A percentile compares a stretch with the other conserved stretches of the same genome.
These are phyloP conservation scores for Oxyruncus cristatus DNA, from an alignment of 2,113 vertebrate species.

Conservation along the genomic window DNA sequence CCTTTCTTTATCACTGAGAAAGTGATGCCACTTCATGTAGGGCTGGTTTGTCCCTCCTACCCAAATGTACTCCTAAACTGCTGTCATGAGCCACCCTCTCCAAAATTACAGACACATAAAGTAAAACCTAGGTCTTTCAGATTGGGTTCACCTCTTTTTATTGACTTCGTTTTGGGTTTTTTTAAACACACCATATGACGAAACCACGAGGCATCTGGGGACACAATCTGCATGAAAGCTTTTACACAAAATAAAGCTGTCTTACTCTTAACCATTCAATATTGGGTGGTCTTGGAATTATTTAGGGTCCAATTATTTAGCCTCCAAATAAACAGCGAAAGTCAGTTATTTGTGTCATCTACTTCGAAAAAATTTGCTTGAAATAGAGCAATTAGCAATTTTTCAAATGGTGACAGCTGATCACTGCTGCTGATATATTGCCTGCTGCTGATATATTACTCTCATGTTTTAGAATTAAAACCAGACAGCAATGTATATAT, in stretches of 20 bases:
- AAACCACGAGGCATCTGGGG: neutral
- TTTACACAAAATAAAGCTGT: constrained; percentile 50
- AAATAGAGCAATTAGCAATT: constrained; percentile 37
- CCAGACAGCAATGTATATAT: neutral
- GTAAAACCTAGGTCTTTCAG: neutral
- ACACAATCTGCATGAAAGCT: neutral
- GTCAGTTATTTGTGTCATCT: neutral
- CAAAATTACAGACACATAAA: neutral
- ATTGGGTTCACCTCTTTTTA: neutral
- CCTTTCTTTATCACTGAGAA: neutral
- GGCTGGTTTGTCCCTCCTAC: neutral
- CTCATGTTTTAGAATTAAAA: neutral
- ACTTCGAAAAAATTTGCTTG: constrained; percentile 1
- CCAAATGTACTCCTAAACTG: neutral
- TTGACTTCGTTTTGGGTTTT: too few species aligned
- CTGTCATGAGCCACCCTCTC: neutral
- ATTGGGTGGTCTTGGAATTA: neutral
- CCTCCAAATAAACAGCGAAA: constrained; percentile 18
- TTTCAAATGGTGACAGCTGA: neutral
- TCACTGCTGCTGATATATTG: neutral
- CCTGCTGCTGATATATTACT: neutral
- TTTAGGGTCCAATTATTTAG: neutral
- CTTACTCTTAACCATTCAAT: neutral
- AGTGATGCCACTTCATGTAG: neutral
- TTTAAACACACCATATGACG: neutral